A percentile compares a stretch with the other conserved stretches of the same genome.
phyloP scores from a whole-genome alignment of 2,888 invertebrate species.

The Bruchidius siliquastri region DNA sequence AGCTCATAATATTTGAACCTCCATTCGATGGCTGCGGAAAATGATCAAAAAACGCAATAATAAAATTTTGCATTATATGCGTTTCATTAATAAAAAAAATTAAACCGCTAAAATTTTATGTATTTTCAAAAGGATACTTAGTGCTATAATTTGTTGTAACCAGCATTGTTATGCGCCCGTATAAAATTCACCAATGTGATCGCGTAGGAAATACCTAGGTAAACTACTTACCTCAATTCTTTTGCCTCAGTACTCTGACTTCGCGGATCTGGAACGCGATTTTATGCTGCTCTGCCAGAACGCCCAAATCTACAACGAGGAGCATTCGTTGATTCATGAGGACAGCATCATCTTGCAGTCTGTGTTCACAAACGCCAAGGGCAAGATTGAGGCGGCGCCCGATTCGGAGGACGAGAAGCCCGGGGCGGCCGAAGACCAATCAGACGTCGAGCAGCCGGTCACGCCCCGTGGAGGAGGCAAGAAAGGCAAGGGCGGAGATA shows the following conservation, averaged over 20 bases:
- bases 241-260: constrained; percentile 68
- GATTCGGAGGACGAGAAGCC: constrained; percentile 47
- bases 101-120: too few relatives aligned
- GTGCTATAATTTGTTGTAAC: too few relatives aligned
- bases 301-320: constrained; percentile 96
- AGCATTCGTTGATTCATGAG: constrained; percentile 91
- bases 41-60: too few relatives aligned
- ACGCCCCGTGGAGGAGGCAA: constrained; percentile 31
- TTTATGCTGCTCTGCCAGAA: constrained; percentile 94
- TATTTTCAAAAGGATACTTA: too few relatives aligned
- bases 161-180: too few relatives aligned
- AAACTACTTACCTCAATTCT: neutral
- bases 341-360: constrained; percentile 93
- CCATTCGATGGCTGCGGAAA: too few relatives aligned
- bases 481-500: constrained; percentile 19
- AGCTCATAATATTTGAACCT: too few relatives aligned
- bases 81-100: too few relatives aligned
- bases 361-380: constrained; percentile 66
- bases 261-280: constrained; percentile 82
- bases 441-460: constrained; percentile 38
- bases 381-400: constrained; percentile 53
- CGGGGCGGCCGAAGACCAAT: constrained; percentile 41
- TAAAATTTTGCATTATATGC: too few relatives aligned
- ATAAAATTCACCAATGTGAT: too few relatives aligned
- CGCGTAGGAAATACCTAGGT: too few relatives aligned